These are phyloP conservation scores for Lates calcarifer DNA, from an alignment of 2,113 vertebrate genomes.

Conservation along the genomic window DNA sequence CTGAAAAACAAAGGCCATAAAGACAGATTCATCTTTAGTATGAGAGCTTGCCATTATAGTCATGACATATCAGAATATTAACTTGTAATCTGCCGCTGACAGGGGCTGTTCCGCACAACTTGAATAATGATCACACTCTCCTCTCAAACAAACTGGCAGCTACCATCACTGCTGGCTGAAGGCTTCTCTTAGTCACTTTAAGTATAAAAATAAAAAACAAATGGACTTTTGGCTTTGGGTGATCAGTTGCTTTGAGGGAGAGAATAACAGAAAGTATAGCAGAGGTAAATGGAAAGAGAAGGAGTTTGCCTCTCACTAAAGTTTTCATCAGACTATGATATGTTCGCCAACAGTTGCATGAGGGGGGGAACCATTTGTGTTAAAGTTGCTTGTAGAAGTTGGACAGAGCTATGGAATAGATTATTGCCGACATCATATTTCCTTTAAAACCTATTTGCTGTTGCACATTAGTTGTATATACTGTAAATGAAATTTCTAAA, in stretches of 20 bases:
- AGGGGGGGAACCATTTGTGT: not conserved
- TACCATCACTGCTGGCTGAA: not conserved
- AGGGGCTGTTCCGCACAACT: not conserved
- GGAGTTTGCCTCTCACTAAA: no score
- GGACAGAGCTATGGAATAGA: not conserved
- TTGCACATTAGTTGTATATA: not conserved
- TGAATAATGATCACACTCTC: constrained; percentile 2
- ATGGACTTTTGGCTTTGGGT: not conserved
- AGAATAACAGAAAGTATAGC: not conserved
- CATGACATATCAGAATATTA: constrained; percentile 2
- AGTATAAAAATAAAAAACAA: not conserved
- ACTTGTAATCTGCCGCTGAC: constrained; percentile 7
- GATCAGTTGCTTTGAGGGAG: not conserved
- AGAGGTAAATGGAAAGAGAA: not conserved
- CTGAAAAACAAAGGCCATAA: not conserved
- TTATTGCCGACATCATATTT: not conserved
- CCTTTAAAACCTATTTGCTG: not conserved
- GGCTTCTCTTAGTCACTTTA: not conserved
- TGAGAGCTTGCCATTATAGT: not conserved
- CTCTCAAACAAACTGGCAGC: constrained; percentile 2
- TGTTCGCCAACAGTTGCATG: not conserved
- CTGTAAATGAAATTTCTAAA: not conserved
- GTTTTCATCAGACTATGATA: not conserved
- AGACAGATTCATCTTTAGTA: constrained; percentile 15
- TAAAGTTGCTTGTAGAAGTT: not conserved